Evolutionary conservation across 2,113 vertebrate genomes (phyloP).

Genomic region (Sterrhoptilus dennistouni): DNA sequence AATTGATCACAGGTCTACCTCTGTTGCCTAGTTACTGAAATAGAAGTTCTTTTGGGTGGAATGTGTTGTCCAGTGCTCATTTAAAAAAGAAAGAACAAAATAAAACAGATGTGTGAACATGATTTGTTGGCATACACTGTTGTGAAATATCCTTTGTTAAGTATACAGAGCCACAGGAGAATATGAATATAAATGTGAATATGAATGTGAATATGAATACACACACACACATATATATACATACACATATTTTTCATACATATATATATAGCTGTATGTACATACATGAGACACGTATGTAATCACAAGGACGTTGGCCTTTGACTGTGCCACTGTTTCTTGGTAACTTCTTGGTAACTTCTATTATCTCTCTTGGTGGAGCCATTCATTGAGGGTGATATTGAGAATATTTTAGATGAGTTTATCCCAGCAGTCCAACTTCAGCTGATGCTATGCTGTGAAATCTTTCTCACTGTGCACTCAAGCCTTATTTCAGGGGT

Average conservation of each 20-base stretch:
- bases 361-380: not conserved
- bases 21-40: slow-evolving; percentile 6
- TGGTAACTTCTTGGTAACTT: not conserved
- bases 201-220: not conserved
- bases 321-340: not conserved
- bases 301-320: accelerated
- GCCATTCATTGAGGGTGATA: not conserved
- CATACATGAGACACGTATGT: not conserved
- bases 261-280: not conserved
- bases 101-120: not conserved
- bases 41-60: not conserved
- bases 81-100: not conserved
- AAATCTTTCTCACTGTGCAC: not conserved
- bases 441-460: not conserved
- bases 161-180: not conserved
- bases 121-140: not conserved
- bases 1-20: not conserved
- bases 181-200: not conserved
- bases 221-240: not conserved
- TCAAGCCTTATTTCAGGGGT: not conserved
- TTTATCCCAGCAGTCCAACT: not conserved
- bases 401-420: not conserved
- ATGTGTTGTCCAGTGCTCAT: not conserved
- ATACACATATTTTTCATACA: not conserved
- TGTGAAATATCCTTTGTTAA: not conserved